Conservation (phyloP, 2,888 invertebrate species). For the Apodemia mormo region DNA sequence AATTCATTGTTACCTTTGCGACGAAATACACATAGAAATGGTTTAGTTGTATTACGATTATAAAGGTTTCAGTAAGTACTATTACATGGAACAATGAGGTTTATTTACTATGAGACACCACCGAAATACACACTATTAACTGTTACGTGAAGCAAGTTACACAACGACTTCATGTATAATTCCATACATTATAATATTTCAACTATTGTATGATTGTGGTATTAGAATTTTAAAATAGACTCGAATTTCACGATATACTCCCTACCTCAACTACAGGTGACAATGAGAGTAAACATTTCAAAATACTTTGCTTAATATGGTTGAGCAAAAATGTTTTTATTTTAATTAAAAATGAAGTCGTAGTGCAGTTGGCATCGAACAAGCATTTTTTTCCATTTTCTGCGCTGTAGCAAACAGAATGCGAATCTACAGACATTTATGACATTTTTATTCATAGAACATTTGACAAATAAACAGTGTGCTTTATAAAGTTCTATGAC, state of each 20-base stretch:
- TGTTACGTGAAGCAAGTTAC: slow-evolving; percentile 48
- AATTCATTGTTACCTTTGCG: slow-evolving; percentile 67
- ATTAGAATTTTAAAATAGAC: not conserved
- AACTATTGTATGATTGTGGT: not conserved
- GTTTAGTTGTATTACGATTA: slow-evolving; percentile 67
- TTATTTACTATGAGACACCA: slow-evolving; percentile 57
- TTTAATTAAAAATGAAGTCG: slow-evolving; percentile 24
- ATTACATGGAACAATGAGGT: slow-evolving; percentile 75
- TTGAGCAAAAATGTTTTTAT: no score
- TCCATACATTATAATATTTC: not conserved
- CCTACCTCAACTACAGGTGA: no score
- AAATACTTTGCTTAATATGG: not conserved
- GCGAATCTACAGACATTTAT: slow-evolving; percentile 16
- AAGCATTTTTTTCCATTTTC: slow-evolving; percentile 37
- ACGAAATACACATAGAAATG: slow-evolving; percentile 74
- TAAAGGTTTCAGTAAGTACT: slow-evolving; percentile 75
- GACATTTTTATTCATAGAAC: slow-evolving; percentile 18
- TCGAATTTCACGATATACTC: not conserved
- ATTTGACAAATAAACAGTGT: slow-evolving; percentile 17
- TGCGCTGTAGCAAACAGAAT: slow-evolving; percentile 37
- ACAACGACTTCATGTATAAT: slow-evolving; percentile 34
- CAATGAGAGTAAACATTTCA: not conserved
- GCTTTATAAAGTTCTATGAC: slow-evolving; percentile 8
- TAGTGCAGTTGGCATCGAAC: slow-evolving; percentile 42
- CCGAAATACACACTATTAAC: slow-evolving; percentile 61